Evolutionary conservation across 2,888 invertebrate genomes (phyloP), one percentile per base, ranked within the genome.

Genomic region (Tenodera sinensis): DNA sequence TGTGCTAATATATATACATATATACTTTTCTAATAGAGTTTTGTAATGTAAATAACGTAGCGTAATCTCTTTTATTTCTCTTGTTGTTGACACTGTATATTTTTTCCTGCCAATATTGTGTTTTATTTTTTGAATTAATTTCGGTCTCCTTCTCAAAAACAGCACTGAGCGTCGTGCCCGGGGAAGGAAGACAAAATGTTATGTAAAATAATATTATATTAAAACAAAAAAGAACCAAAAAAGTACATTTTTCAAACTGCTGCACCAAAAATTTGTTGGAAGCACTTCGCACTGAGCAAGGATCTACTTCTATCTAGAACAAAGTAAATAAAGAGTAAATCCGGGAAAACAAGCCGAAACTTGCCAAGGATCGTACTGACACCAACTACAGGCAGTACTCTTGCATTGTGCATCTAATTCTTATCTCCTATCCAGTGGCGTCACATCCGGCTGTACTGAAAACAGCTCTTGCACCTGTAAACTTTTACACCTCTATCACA

Each of bases 151-250:
- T 92, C 92, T 92, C 92, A 91, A 88, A 90, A 91, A 92, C 92
- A 93, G 93, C 94, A 94, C 94, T 93, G 92, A 93, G 92, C 93
- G 93, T 93, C 94, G 94, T 94, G 94, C 93, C 93, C 93, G 93
- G 93, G 93, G 93, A 93, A 93, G 93, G 92, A 92, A 90, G 90
- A 89, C 89, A 87, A 83, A 88, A 85, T 86, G 28, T 89, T 89
- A 84, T 89, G 85, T 90, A 90, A 89, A 90, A 85, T 83, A 47
- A 83, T 88, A 28, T 28, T 84, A 86, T 85, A 81, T 82, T 54
- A 88, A 85, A 30, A 83, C 89, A 71, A 86, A 88, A 90, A 88
- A 81, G 85, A 27, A 88, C 84, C 89, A 83, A 88, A 81, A 88
- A 42, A 89, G 87, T 85, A 34, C 90, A 84, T 89, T 82, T 89